These are phyloP conservation scores for Adrianichthys oophorus DNA, from an alignment of 2,797 vertebrate genomes.

Conservation along the genomic window DNA sequence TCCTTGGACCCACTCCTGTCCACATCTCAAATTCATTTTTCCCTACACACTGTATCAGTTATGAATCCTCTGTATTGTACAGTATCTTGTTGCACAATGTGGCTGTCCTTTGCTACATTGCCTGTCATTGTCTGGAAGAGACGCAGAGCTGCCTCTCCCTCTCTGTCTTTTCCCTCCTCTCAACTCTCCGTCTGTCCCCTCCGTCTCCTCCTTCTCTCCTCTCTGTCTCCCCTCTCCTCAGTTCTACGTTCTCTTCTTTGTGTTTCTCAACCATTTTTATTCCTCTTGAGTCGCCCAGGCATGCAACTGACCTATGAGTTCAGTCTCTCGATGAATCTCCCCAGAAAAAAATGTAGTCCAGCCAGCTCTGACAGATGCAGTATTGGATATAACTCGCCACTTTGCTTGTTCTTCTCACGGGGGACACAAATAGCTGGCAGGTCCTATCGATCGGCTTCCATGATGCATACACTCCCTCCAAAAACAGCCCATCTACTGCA, in stretches of 20 bases:
- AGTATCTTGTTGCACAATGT: conserved; percentile 79
- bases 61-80: conserved; percentile 75
- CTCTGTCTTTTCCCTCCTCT: conserved; percentile 40
- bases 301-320: conserved; percentile 82
- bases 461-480: conserved; percentile 42
- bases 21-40: conserved; percentile 67
- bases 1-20: conserved; percentile 67
- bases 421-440: conserved; percentile 55
- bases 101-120: conserved; percentile 79
- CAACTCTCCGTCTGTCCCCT: conserved; percentile 12
- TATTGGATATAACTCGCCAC: conserved; percentile 52
- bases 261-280: conserved; percentile 70
- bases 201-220: conserved; percentile 44
- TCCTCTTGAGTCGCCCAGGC: conserved; percentile 79
- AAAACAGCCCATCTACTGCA: conserved; percentile 31
- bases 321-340: conserved; percentile 78
- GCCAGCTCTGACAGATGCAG: conserved; percentile 44
- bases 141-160: conserved; percentile 71
- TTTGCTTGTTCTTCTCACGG: conserved; percentile 53
- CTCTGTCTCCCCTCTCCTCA: conserved; percentile 57
- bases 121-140: conserved; percentile 78
- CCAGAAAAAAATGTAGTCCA: conserved; percentile 38
- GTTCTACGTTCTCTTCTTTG: conserved; percentile 76
- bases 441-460: conserved; percentile 54
- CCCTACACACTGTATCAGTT: conserved; percentile 75